phyloP scores from a whole-genome alignment of 2,797 vertebrate genomes.

The Enteromius afrohamiltoni region DNA sequence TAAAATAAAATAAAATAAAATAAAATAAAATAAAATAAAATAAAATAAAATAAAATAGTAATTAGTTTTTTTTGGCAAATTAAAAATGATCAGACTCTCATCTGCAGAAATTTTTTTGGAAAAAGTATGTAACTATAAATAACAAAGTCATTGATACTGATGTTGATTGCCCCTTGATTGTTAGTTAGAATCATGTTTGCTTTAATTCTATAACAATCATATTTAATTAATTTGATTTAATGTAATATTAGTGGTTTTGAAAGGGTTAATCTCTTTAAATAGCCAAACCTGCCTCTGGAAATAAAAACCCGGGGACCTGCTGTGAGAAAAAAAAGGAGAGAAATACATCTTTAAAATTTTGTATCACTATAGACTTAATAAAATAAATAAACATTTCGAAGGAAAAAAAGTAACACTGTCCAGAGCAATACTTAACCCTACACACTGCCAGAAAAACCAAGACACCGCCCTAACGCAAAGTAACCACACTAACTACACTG shows the following conservation, averaged over 20 bases:
- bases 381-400: conserved; percentile 57
- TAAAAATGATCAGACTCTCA: neutral
- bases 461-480: conserved; percentile 39
- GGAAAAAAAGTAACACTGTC: conserved; percentile 60
- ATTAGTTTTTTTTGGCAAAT: neutral
- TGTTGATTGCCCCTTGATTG: neutral
- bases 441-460: conserved; percentile 47
- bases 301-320: conserved; percentile 78
- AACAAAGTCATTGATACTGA: conserved; percentile 1
- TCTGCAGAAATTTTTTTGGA: neutral
- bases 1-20: neutral
- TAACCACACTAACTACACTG: conserved; percentile 30
- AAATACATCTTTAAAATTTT: conserved; percentile 40
- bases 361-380: conserved; percentile 21
- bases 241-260: conserved; percentile 24
- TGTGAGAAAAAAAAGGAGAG: conserved; percentile 72
- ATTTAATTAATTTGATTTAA: neutral
- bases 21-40: neutral
- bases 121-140: neutral
- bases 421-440: conserved; percentile 53
- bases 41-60: neutral
- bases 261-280: conserved; percentile 73
- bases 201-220: conserved; percentile 45
- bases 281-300: conserved; percentile 83
- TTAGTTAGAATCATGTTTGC: neutral